Evolutionary conservation across 2,797 vertebrate species (phyloP).

Genomic region (Liasis olivaceus): DNA sequence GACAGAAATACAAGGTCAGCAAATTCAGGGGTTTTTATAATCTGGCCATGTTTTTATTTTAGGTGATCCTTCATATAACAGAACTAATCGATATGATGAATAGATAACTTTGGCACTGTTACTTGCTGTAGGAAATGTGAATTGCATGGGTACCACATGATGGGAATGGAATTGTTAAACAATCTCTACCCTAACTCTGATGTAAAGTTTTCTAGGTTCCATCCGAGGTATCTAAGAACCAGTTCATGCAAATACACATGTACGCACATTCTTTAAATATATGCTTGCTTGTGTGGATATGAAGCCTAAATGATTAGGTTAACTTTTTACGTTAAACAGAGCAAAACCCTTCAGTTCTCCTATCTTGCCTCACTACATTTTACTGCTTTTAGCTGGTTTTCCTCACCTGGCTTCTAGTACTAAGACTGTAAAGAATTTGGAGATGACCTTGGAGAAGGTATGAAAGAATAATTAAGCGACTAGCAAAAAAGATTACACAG

Average conservation of each 20-base stretch:
- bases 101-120: background rate
- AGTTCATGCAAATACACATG: background rate
- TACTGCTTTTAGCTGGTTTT: background rate
- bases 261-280: background rate
- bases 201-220: background rate
- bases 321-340: background rate
- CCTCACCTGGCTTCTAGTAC: background rate
- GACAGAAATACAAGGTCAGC: background rate
- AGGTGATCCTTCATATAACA: background rate
- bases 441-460: background rate
- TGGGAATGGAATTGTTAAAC: background rate
- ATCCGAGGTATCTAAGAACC: background rate
- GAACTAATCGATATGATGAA: background rate
- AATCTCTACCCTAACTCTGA: background rate
- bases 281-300: background rate
- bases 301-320: background rate
- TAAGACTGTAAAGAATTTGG: background rate
- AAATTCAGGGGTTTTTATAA: background rate
- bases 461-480: background rate
- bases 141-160: background rate
- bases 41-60: background rate
- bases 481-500: background rate
- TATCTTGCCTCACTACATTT: background rate
- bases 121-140: background rate
- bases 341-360: background rate